Conservation (phyloP, 2,888 invertebrate species). For the Caenorhabditis uteleia region DNA sequence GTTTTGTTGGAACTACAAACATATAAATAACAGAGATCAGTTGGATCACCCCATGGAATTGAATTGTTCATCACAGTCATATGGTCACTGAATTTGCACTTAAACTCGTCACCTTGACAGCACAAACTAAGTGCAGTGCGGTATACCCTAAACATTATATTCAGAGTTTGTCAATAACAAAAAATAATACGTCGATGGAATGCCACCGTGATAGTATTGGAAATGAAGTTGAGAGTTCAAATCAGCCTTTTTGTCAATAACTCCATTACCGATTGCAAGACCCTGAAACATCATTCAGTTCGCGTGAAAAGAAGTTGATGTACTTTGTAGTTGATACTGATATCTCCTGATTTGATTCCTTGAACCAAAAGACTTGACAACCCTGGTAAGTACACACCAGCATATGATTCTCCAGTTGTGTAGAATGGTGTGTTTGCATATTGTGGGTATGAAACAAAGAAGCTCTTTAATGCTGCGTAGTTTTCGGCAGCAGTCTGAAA, state of each 20-base stretch:
- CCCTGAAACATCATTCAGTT: slow-evolving; percentile 42
- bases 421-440: slow-evolving; percentile 40
- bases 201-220: slow-evolving; percentile 51
- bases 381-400: slow-evolving; percentile 50
- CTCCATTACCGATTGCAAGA: slow-evolving; percentile 57
- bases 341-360: slow-evolving; percentile 35
- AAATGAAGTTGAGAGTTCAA: slow-evolving; percentile 50
- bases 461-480: slow-evolving; percentile 71
- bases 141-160: slow-evolving; percentile 18
- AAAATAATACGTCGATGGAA: slow-evolving; percentile 31
- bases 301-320: background rate
- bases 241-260: slow-evolving; percentile 44
- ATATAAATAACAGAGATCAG: slow-evolving; percentile 37
- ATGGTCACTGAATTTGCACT: slow-evolving; percentile 33
- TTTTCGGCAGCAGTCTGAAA: slow-evolving; percentile 69
- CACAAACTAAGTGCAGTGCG: slow-evolving; percentile 27
- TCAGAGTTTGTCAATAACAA: background rate
- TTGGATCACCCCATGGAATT: slow-evolving; percentile 35
- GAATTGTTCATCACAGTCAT: slow-evolving; percentile 35
- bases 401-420: slow-evolving; percentile 54
- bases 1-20: slow-evolving; percentile 10
- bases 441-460: slow-evolving; percentile 56
- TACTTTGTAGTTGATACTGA: slow-evolving; percentile 44
- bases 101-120: slow-evolving; percentile 43
- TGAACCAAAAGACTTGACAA: slow-evolving; percentile 33